Percentiles rank a stretch among this genome's conserved stretches.
These are phyloP conservation scores for Thermophis baileyi DNA, from an alignment of 2,113 vertebrate species.

Conservation along the genomic window DNA sequence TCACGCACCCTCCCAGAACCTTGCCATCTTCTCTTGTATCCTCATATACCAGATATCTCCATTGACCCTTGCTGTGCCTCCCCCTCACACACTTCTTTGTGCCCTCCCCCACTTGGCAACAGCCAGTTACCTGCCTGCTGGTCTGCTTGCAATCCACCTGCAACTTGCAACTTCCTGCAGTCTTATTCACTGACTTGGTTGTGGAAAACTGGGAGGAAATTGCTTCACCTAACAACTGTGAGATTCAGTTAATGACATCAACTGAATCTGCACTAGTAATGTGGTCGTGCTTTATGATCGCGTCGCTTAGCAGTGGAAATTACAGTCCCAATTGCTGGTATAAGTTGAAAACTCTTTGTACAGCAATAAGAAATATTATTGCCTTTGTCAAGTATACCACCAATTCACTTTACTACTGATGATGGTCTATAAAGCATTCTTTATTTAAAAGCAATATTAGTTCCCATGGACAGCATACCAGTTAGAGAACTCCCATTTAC, in stretches of 20 bases:
- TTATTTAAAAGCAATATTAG: not conserved
- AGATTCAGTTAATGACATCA: not conserved
- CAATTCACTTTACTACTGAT: not conserved
- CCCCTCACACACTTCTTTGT: not conserved
- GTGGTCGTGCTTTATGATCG: not conserved
- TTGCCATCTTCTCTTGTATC: too few relatives aligned
- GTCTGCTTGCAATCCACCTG: not conserved
- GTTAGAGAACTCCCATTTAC: not conserved
- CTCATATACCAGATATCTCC: too few relatives aligned
- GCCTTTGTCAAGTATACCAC: not conserved
- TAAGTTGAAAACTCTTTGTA: not conserved
- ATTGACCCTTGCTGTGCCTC: not conserved
- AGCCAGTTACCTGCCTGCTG: not conserved
- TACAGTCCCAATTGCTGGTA: not conserved
- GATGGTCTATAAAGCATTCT: not conserved
- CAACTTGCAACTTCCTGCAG: not conserved
- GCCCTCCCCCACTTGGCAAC: not conserved
- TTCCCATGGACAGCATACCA: not conserved
- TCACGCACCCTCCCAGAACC: not conserved
- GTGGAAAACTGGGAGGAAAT: not conserved
- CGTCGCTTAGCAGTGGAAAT: not conserved
- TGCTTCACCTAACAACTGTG: not conserved
- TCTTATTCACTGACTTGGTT: not conserved
- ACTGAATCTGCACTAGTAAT: not conserved
- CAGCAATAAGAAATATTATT: not conserved